Conservation (phyloP, 2,888 invertebrate species). For the Nematopogon swammerdamellus region DNA sequence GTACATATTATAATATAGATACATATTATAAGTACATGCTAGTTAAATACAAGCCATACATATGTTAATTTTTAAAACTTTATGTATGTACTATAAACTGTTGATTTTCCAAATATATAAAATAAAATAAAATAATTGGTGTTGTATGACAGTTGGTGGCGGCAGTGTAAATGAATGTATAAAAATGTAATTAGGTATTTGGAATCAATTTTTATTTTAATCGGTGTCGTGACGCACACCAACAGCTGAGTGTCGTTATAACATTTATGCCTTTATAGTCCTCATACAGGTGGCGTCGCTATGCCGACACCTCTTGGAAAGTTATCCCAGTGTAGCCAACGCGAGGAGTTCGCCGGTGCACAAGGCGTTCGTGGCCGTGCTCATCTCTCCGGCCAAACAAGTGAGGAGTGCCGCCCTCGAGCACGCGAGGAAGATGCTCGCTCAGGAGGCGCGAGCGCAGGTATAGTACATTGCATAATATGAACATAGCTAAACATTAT, state of each 20-base stretch:
- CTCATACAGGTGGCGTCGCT: constrained; percentile 67
- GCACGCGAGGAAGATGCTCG: constrained; percentile 59
- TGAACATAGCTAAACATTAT: no score
- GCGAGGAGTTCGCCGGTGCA: constrained; percentile 65
- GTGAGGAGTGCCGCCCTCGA: constrained; percentile 62
- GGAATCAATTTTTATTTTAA: neutral
- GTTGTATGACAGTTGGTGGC: no score
- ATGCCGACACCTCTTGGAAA: constrained; percentile 67
- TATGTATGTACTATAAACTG: no score
- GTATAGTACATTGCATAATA: no score
- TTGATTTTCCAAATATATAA: no score
- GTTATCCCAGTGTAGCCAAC: constrained; percentile 65
- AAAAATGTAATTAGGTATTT: no score
- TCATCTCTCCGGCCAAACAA: constrained; percentile 60
- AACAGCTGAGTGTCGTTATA: constrained; percentile 23
- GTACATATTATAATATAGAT: no score
- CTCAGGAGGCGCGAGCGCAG: constrained; percentile 55
- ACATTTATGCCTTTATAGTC: constrained; percentile 42
- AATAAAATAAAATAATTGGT: no score
- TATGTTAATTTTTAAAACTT: no score
- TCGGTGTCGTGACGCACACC: neutral
- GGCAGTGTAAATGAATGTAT: no score
- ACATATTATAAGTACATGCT: no score
- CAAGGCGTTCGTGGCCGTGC: constrained; percentile 66
- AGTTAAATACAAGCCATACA: no score